Evolutionary conservation across 2,113 vertebrate species (phyloP).

Genomic region (Murina feae): DNA sequence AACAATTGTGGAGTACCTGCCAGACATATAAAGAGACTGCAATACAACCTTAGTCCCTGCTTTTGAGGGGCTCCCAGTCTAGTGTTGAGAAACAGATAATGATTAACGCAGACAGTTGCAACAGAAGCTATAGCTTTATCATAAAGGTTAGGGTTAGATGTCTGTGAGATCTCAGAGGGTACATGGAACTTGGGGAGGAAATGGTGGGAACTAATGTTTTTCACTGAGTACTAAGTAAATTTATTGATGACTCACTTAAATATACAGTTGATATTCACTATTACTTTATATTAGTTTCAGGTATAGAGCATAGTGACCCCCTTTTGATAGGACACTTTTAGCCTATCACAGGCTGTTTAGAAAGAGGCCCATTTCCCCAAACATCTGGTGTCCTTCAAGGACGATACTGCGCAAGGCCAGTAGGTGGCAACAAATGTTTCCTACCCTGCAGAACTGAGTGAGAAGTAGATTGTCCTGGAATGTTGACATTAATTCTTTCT

Average conservation of each 20-base stretch:
- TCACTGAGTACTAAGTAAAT: background rate
- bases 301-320: background rate
- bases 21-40: background rate
- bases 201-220: background rate
- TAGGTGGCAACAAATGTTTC: background rate
- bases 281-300: background rate
- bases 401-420: background rate
- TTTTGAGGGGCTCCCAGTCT: background rate
- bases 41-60: background rate
- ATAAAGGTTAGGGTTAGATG: background rate
- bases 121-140: background rate
- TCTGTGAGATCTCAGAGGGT: background rate
- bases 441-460: background rate
- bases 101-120: background rate
- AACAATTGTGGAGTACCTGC: background rate
- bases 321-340: background rate
- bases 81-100: background rate
- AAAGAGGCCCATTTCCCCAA: background rate
- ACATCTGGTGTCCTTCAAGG: background rate
- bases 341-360: background rate
- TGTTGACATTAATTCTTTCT: slow-evolving; percentile 1
- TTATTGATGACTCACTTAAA: background rate
- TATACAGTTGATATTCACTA: background rate
- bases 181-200: background rate
- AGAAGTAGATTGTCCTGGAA: background rate